Percentiles rank a stretch among this genome's conserved stretches.
Evolutionary conservation across 2,888 invertebrate species (phyloP).

Genomic region (Eupithecia insigniata): DNA sequence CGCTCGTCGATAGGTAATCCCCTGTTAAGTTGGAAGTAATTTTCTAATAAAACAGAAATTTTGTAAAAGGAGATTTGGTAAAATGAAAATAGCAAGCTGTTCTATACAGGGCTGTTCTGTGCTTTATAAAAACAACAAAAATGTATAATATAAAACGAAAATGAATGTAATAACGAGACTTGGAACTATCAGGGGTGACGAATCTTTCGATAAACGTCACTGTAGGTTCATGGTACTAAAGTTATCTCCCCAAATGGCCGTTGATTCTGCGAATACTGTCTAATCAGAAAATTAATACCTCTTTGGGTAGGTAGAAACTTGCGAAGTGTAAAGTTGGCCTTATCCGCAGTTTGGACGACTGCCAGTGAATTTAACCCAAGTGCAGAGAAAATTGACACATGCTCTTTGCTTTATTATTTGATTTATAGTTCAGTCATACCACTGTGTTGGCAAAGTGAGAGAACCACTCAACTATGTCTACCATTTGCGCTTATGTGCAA

Average conservation of each 20-base stretch:
- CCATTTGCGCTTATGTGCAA: neutral
- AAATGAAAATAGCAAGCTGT: too few species aligned
- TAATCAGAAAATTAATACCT: neutral
- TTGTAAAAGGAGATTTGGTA: too few species aligned
- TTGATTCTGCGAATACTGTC: neutral
- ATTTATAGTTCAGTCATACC: constrained; percentile 37
- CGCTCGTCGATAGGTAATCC: too few species aligned
- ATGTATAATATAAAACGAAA: too few species aligned
- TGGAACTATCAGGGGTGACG: too few species aligned
- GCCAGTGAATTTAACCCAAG: constrained; percentile 53
- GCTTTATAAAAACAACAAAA: too few species aligned
- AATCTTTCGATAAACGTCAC: too few species aligned
- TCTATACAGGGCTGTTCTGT: too few species aligned
- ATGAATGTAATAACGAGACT: too few species aligned
- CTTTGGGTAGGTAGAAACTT: constrained; percentile 6
- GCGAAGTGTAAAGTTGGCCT: constrained; percentile 17
- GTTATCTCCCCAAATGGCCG: neutral
- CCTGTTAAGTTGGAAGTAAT: too few species aligned
- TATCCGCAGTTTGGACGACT: constrained; percentile 42
- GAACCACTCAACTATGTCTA: neutral
- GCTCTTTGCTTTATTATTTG: constrained; percentile 46
- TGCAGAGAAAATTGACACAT: constrained; percentile 55
- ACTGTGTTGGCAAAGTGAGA: constrained; percentile 31
- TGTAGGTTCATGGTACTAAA: neutral
- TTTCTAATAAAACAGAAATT: too few species aligned